phyloP scores from a whole-genome alignment of 1,140 invertebrate genomes.

The Solenopsis invicta region DNA sequence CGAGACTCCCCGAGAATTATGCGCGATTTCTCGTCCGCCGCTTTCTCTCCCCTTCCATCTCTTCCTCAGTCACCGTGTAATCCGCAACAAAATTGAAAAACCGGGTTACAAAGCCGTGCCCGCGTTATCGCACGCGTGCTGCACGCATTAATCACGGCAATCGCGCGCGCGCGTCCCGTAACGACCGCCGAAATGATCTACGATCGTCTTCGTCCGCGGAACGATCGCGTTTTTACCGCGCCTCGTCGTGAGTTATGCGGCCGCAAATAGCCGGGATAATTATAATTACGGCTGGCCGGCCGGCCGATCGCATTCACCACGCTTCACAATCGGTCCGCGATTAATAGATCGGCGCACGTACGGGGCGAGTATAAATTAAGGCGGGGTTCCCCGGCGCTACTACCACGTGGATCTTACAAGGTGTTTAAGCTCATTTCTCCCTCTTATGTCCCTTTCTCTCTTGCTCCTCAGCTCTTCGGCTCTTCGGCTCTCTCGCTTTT shows the following conservation, averaged over 20 bases:
- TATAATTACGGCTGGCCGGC: slow-evolving; percentile 40
- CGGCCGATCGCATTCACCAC: slow-evolving; percentile 51
- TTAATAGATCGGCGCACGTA: slow-evolving; percentile 50
- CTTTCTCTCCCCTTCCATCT: slow-evolving; percentile 11
- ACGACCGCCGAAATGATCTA: slow-evolving; percentile 41
- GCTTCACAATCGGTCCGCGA: slow-evolving; percentile 42
- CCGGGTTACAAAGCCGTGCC: slow-evolving; percentile 7
- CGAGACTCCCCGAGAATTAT: neutral
- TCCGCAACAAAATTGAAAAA: slow-evolving; percentile 35
- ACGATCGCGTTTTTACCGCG: slow-evolving; percentile 42
- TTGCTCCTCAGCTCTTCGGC: neutral
- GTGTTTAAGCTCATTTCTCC: slow-evolving; percentile 29
- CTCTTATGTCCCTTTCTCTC: slow-evolving; percentile 17
- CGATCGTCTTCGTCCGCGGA: slow-evolving; percentile 30
- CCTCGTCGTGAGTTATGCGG: slow-evolving; percentile 48
- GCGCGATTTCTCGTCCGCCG: neutral
- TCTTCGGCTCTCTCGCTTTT: neutral
- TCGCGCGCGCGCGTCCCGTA: neutral
- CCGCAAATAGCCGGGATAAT: slow-evolving; percentile 54
- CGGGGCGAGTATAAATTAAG: slow-evolving; percentile 50
- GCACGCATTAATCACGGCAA: slow-evolving; percentile 27
- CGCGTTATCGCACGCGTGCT: slow-evolving; percentile 12
- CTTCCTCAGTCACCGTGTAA: neutral
- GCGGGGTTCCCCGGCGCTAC: slow-evolving; percentile 41
- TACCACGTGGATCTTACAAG: slow-evolving; percentile 45